Base-by-base conservation (phyloP, 2,797 vertebrate species). In the Cetoscarus ocellatus region DNA sequence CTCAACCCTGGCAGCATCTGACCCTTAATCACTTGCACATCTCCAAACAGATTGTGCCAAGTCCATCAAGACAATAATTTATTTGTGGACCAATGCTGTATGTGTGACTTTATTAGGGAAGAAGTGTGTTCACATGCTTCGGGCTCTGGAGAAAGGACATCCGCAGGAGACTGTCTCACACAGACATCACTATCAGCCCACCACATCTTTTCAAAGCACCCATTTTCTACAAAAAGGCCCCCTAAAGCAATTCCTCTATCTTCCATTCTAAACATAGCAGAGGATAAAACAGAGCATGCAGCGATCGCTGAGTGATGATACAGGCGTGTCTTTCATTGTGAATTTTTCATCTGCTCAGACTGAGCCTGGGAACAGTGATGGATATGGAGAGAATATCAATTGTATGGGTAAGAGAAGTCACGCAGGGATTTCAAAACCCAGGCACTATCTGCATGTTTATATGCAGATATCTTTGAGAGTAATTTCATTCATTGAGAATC, bases 161-260 rank as follows among this genome's bases (percentile, higher is more conserved):
- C 56, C 12, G 3, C 67, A 44, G 34, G 70, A 79, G 73, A 73
- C 65, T 52, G 62, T 82, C 75, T 68, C 63, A 76, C 10, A 75
- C 79, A 86, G 73, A 82, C 76, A 77, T 80, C 60, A 51, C 86
- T 86, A 88, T 89, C 88, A 83, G 68, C 78, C 65, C 67, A 85
- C 73, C 68, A 78, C 72, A 86, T 90, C 73, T 84, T 86, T 90
- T 89, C 78, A 91, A 88, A 90, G 83, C 80, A 80, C 72, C 83
- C 73, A 87, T 88, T 90, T 91, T 90, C 80, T 83, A 90, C 84
- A 91, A 88, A 91, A 86, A 87, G 69, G 84, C 70, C 54, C 87
- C 88, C 85, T 83, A 50, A 81, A 89, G 87, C 85, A 77, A 75
- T 87, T 80, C 79, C 74, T 80, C 85, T 85, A 73, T 87, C 81